Evolutionary conservation across 2,113 vertebrate species (phyloP), one percentile per base, ranked within the genome.

Genomic region (Sylvicapra grimmia): DNA sequence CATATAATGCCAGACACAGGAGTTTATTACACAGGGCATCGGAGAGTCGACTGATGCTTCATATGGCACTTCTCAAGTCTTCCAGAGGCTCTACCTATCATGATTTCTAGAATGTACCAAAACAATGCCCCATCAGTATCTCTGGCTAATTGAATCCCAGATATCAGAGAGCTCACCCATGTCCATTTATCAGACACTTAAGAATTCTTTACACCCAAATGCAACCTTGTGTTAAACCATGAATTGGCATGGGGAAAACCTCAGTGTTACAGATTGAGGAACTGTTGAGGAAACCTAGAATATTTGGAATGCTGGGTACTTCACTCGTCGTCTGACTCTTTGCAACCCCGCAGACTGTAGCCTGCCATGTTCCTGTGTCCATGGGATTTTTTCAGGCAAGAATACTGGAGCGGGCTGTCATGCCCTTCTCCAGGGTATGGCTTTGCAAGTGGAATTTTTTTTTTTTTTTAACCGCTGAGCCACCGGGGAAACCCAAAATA

Each of bases 61-160:
- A 13, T 33, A 29, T 8, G 47, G 40, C 19, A 61, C 18, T 13
- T 72, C 2, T 10, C 14, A 56, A 79, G 86, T 47, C 40, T 44
- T 44, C 40, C 40, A 44, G 40, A 44, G 40, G 29, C 51, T 83
- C 68, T 97, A 83, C 3, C 27, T 10, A 12, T 21, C n/a, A 14
- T 25, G 21, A 79, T 56, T 94, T 88, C 77, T 89, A 44, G 44
- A 92, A 80, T 13, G 68, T 36, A 72, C 40, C 80, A 31, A 63
- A 84, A 53, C 13, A 19, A 79, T 59, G 19, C 11, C 56, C 36
- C 54, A n/a, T 31, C 18, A 16, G 12, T 44, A n/a, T 53, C 49
- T 79, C 75, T 84, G 44, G 31, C 36, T 88, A 63, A 51, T 47
- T 47, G n/a, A 89, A 83, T 75, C 33, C 51, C 27, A 58, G 44